Percentiles rank a stretch among this genome's conserved stretches.
phyloP scores from a whole-genome alignment of 2,888 invertebrate genomes.

The Aethes cnicana region DNA sequence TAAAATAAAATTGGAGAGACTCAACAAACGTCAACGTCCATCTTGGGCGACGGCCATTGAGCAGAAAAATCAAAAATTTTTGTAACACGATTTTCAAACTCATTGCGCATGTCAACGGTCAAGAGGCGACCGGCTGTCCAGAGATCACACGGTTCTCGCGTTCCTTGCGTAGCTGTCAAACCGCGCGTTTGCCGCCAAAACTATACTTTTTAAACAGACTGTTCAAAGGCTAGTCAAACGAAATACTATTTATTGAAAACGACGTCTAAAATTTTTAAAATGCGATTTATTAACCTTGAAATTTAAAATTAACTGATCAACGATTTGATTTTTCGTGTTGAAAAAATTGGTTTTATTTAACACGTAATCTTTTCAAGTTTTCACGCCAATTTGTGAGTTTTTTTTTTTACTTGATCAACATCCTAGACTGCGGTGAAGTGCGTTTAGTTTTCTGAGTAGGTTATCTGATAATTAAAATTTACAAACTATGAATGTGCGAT shows the following conservation, averaged over 20 bases:
- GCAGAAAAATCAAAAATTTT: not conserved
- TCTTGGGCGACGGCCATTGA: too few relatives aligned
- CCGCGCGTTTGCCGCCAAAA: conserved; percentile 18
- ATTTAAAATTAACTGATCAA: too few relatives aligned
- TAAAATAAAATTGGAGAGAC: too few relatives aligned
- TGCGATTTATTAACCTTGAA: conserved; percentile 12
- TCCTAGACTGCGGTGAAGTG: too few relatives aligned
- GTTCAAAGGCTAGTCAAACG: not conserved
- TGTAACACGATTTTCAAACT: not conserved
- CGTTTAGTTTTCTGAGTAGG: too few relatives aligned
- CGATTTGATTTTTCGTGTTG: too few relatives aligned
- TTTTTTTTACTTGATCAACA: too few relatives aligned
- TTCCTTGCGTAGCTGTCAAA: conserved; percentile 2
- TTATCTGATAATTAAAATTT: too few relatives aligned
- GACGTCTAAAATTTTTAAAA: not conserved
- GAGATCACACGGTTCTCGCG: not conserved
- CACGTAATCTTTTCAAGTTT: not conserved
- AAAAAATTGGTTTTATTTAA: conserved; percentile 20
- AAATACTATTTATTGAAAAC: conserved; percentile 1
- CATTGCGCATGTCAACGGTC: conserved; percentile 10
- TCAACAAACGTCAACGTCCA: too few relatives aligned
- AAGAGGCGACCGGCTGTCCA: not conserved
- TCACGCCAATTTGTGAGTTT: not conserved
- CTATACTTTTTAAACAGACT: not conserved
- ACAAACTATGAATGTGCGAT: too few relatives aligned